Percentiles rank a stretch among this genome's conserved stretches.
Evolutionary conservation across 2,797 vertebrate species (phyloP).

Genomic region (Lepilemur septentrionalis): DNA sequence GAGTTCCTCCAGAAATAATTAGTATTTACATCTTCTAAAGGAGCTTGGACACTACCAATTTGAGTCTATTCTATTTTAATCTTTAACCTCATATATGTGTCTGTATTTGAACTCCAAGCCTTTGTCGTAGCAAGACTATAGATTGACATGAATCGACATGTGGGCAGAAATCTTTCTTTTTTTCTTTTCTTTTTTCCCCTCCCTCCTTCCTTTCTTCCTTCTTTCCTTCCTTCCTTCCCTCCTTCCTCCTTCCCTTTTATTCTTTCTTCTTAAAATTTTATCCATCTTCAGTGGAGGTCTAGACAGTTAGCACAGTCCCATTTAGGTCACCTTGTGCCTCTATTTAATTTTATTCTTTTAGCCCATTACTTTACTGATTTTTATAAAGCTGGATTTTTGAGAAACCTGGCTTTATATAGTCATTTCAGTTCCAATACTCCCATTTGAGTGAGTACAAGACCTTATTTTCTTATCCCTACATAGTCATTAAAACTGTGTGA

Average conservation of each 20-base stretch:
- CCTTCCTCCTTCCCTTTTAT: fast-evolving
- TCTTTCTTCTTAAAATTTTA: background rate
- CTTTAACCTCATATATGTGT: background rate
- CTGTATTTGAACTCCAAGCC: background rate
- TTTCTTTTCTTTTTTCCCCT: too few relatives aligned
- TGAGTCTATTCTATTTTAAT: background rate
- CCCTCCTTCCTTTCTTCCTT: fast-evolving
- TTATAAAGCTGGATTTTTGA: background rate
- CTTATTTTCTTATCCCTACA: background rate
- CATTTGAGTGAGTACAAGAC: background rate
- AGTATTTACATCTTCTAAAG: background rate
- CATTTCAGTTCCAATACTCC: background rate
- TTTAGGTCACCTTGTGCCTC: background rate
- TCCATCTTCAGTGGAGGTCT: background rate
- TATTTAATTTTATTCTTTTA: background rate
- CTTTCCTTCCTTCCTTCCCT: fast-evolving
- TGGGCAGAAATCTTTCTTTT: background rate
- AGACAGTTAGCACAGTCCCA: background rate
- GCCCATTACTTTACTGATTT: background rate
- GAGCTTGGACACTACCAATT: background rate
- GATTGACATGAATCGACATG: background rate
- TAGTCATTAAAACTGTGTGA: background rate
- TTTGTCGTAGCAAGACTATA: background rate
- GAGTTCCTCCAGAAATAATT: background rate
- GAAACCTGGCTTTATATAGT: background rate